A percentile compares a stretch with the other conserved stretches of the same genome.
Conservation (phyloP, 2,888 invertebrate species). For the Drosophila phalerata region DNA sequence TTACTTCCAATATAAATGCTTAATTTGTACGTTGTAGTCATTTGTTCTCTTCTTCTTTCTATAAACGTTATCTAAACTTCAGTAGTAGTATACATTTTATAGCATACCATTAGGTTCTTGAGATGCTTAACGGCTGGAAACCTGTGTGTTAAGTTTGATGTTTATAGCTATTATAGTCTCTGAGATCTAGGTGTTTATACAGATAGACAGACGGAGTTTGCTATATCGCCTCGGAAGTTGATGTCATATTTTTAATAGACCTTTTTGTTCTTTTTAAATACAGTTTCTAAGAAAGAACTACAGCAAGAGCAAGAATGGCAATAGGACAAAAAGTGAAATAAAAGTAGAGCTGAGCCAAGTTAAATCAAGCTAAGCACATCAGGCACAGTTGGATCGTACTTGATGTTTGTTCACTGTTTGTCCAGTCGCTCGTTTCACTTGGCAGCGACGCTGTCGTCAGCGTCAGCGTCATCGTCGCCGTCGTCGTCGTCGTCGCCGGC, state of each 20-base stretch:
- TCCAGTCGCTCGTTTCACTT: constrained; percentile 58
- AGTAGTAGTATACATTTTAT: too few species aligned
- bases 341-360: constrained; percentile 20
- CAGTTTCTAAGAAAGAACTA: not conserved
- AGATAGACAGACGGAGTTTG: too few species aligned
- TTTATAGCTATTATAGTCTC: too few species aligned
- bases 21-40: too few species aligned
- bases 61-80: too few species aligned
- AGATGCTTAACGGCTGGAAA: too few species aligned
- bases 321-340: constrained; percentile 32
- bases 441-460: constrained; percentile 22
- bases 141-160: too few species aligned
- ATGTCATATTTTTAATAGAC: not conserved
- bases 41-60: too few species aligned
- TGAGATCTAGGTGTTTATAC: too few species aligned
- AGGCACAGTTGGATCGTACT: constrained; percentile 26
- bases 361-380: constrained; percentile 38
- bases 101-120: too few species aligned
- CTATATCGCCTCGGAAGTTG: too few species aligned
- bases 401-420: constrained; percentile 57
- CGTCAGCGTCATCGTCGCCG: constrained; percentile 1
- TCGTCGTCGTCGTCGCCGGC: constrained; percentile 33
- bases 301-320: not conserved
- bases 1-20: too few species aligned
- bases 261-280: not conserved